These are phyloP conservation scores for Hypomecis atomaria DNA, from an alignment of 2,888 invertebrate species.

Conservation along the genomic window DNA sequence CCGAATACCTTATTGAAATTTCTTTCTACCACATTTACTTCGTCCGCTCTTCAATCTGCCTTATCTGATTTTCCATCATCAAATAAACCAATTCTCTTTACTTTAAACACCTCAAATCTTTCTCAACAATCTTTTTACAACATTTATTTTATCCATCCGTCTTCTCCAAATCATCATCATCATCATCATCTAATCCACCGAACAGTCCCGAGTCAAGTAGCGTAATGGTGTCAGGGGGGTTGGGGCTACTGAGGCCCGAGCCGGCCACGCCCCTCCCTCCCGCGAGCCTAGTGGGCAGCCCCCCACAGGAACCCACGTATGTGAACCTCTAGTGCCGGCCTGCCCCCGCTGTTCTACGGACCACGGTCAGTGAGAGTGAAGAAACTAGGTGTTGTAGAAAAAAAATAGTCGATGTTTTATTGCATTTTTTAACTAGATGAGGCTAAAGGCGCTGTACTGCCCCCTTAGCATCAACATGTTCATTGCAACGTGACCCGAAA, in stretches of 20 bases:
- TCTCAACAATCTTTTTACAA: too few species aligned
- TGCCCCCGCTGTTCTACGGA: slow-evolving; percentile 68
- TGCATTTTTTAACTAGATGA: slow-evolving; percentile 17
- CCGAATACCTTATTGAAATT: not conserved
- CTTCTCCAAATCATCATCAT: not conserved
- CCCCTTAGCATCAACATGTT: too few species aligned
- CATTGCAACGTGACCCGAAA: too few species aligned
- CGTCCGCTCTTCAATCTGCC: too few species aligned
- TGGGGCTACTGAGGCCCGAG: slow-evolving; percentile 82
- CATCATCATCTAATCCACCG: slow-evolving; percentile 42
- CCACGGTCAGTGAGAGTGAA: slow-evolving; percentile 69
- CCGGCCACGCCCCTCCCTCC: slow-evolving; percentile 79
- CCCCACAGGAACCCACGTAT: slow-evolving; percentile 95
- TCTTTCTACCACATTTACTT: not conserved
- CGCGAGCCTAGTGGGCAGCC: slow-evolving; percentile 81
- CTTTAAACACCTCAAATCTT: too few species aligned
- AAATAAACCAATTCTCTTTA: too few species aligned
- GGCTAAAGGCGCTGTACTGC: not conserved
- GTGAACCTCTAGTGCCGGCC: slow-evolving; percentile 94
- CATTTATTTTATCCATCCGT: not conserved
- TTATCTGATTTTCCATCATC: too few species aligned
- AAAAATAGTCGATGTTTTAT: slow-evolving; percentile 17
- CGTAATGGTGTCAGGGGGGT: slow-evolving; percentile 81
- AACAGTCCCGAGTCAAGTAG: slow-evolving; percentile 84
- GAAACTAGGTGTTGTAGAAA: slow-evolving; percentile 32